Evolutionary conservation across 2,797 vertebrate genomes (phyloP).

Genomic region (Setipinna tenuifilis): DNA sequence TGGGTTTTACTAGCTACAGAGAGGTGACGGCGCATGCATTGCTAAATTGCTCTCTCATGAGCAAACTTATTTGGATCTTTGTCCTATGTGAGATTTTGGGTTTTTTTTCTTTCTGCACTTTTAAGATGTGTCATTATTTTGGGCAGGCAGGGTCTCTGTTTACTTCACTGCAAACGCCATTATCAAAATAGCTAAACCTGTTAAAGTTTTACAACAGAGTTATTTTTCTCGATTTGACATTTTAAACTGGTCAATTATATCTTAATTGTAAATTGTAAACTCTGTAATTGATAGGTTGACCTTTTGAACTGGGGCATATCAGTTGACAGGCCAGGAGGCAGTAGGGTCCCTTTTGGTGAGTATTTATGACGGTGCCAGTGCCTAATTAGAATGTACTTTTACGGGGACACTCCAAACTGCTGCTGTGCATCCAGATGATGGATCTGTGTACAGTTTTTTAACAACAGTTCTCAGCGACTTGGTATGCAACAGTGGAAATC

Average conservation of each 20-base stretch:
- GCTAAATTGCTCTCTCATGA: conserved; percentile 57
- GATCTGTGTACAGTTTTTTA: not conserved
- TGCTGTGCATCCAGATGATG: not conserved
- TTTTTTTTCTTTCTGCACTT: not conserved
- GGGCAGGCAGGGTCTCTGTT: conserved; percentile 4
- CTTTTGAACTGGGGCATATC: not conserved
- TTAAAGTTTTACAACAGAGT: conserved; percentile 20
- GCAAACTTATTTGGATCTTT: conserved; percentile 37
- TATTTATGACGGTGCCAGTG: not conserved
- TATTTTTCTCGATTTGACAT: conserved; percentile 11
- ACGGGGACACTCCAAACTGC: not conserved
- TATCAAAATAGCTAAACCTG: conserved; percentile 23
- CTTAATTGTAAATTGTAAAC: conserved; percentile 16
- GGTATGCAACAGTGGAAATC: not conserved
- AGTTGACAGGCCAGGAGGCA: not conserved
- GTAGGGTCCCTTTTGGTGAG: not conserved
- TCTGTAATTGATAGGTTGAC: conserved; percentile 5
- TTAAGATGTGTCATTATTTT: conserved; percentile 25
- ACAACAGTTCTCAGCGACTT: not conserved
- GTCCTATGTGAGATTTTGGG: not conserved
- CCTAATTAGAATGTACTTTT: not conserved
- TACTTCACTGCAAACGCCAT: not conserved
- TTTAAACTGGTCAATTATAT: conserved; percentile 18
- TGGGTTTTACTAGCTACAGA: conserved; percentile 55
- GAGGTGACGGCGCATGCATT: conserved; percentile 56